Conservation (phyloP, 2,113 vertebrate genomes). For the Opisthocomus hoazin region DNA sequence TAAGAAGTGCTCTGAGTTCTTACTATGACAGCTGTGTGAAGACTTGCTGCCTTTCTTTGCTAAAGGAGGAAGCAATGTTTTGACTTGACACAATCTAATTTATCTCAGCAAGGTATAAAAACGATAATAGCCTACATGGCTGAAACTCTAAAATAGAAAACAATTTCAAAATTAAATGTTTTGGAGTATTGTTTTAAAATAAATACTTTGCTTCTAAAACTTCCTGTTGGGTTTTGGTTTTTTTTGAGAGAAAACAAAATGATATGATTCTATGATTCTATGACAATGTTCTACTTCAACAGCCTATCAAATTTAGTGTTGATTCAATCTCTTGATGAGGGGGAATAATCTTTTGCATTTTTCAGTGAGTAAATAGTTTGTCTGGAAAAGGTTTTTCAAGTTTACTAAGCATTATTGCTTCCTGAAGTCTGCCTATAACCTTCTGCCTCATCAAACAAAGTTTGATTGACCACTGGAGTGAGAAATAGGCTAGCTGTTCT, state of each 20-base stretch:
- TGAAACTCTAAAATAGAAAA: not conserved
- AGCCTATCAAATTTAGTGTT: not conserved
- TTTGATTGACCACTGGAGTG: not conserved
- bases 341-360: not conserved
- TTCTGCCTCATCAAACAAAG: not conserved
- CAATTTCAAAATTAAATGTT: not conserved
- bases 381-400: not conserved
- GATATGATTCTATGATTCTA: no score
- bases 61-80: not conserved
- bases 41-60: not conserved
- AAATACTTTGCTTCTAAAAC: not conserved
- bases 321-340: not conserved
- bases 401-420: not conserved
- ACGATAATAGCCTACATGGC: not conserved
- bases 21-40: not conserved
- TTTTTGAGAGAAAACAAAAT: not conserved
- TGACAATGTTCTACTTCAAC: not conserved
- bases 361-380: not conserved
- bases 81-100: not conserved
- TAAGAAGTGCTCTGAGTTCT: not conserved
- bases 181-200: not conserved
- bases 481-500: not conserved
- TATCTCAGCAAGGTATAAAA: not conserved
- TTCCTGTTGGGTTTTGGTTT: rapidly evolving
- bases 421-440: not conserved